These are phyloP conservation scores for Nephrotoma flavescens DNA, from an alignment of 2,888 invertebrate genomes.

Conservation along the genomic window DNA sequence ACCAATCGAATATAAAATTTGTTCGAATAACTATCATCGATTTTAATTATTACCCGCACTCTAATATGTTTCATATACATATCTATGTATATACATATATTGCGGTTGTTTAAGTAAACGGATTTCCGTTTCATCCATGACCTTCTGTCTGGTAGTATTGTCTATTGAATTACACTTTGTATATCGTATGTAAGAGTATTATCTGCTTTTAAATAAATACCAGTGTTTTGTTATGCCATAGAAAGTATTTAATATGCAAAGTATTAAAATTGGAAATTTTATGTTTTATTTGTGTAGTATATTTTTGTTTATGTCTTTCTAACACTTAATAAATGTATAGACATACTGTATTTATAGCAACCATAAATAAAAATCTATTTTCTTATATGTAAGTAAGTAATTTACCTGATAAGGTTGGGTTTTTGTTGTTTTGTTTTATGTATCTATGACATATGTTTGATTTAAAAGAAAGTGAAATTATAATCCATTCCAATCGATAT, in stretches of 20 bases:
- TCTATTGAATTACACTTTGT: neutral
- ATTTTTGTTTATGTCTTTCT: neutral
- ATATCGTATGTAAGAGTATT: neutral
- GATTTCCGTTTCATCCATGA: conserved; percentile 3
- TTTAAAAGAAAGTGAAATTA: neutral
- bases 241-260: neutral
- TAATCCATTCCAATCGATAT: neutral
- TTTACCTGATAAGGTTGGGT: neutral
- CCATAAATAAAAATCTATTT: neutral
- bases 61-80: neutral
- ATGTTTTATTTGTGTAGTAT: neutral
- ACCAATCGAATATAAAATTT: neutral
- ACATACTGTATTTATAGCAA: neutral
- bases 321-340: neutral
- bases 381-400: neutral
- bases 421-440: neutral
- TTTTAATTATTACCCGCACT: neutral
- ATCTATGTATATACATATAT: neutral
- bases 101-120: neutral
- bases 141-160: neutral
- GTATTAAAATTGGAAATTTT: neutral
- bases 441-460: neutral
- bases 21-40: neutral
- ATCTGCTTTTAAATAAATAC: neutral
- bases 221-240: neutral